Percentiles rank a stretch among this genome's conserved stretches.
These are phyloP conservation scores for Rhineura floridana DNA, from an alignment of 2,113 vertebrate species.

Conservation along the genomic window DNA sequence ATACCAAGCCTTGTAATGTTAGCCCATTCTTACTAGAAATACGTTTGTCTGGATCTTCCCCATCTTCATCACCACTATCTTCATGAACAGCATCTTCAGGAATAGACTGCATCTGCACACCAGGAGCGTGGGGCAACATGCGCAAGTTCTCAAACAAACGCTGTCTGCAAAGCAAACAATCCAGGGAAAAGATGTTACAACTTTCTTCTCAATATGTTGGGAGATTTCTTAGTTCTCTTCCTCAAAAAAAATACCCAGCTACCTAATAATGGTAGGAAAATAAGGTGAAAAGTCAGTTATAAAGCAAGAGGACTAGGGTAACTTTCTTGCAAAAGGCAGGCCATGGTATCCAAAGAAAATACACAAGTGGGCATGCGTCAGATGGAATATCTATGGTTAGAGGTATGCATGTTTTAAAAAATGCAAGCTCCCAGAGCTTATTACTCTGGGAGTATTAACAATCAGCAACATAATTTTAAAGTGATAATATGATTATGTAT, in stretches of 20 bases:
- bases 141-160: constrained; percentile 94
- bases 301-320: background rate
- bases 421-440: background rate
- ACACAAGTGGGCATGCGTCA: background rate
- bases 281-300: background rate
- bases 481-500: background rate
- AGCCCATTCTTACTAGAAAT: constrained; percentile 86
- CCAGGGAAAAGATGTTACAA: background rate
- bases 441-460: too few relatives aligned
- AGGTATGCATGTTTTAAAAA: background rate
- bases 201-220: background rate
- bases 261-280: background rate
- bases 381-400: background rate
- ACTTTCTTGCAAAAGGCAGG: background rate
- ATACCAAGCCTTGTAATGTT: background rate
- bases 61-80: constrained; percentile 89
- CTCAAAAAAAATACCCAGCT: background rate
- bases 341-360: background rate
- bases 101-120: constrained; percentile 93
- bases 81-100: constrained; percentile 91
- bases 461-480: background rate
- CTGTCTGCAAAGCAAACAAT: constrained; percentile 74
- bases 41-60: constrained; percentile 92
- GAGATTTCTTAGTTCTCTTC: background rate
- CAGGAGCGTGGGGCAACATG: constrained; percentile 93